A percentile compares a stretch with the other conserved stretches of the same genome.
These are phyloP conservation scores for Apostichopus leukothele DNA, from an alignment of 53 echinoderm and acorn worm species.

Conservation along the genomic window DNA sequence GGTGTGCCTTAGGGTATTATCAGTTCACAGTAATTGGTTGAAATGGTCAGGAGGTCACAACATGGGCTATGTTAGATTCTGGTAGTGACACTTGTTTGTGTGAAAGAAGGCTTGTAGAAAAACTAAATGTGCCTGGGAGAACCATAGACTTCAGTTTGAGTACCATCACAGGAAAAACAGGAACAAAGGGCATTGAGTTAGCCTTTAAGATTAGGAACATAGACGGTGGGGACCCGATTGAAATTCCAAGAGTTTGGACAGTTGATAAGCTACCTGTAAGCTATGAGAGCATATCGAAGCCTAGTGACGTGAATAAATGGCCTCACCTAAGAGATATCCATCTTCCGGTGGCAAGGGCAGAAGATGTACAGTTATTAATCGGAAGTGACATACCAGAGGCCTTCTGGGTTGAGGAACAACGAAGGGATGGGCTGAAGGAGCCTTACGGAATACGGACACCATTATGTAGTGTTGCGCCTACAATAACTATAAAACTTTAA, in stretches of 20 bases:
- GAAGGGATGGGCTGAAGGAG: slow-evolving; percentile 51
- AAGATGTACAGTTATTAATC: slow-evolving; percentile 33
- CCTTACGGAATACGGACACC: slow-evolving; percentile 48
- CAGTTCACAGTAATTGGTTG: no score
- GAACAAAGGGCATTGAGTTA: neutral
- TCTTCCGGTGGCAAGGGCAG: neutral
- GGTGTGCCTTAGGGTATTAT: neutral
- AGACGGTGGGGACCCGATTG: neutral
- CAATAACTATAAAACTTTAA: neutral
- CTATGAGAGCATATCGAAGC: slow-evolving; percentile 3
- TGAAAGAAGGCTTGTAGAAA: slow-evolving; percentile 44
- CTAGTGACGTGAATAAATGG: slow-evolving; percentile 45
- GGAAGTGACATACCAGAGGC: slow-evolving; percentile 55
- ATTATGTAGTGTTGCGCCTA: neutral
- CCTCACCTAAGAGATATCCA: slow-evolving; percentile 43
- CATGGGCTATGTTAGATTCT: slow-evolving; percentile 42
- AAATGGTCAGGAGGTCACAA: no score
- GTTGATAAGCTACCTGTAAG: slow-evolving; percentile 54
- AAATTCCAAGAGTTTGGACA: slow-evolving; percentile 39
- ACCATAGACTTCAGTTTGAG: neutral
- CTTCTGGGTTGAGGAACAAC: slow-evolving; percentile 53
- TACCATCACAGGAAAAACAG: neutral
- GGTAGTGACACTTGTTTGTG: slow-evolving; percentile 59
- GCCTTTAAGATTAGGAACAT: neutral
- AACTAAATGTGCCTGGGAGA: slow-evolving; percentile 23